phyloP scores from a whole-genome alignment of 2,797 vertebrate species.

The Anolis apletophallus region DNA sequence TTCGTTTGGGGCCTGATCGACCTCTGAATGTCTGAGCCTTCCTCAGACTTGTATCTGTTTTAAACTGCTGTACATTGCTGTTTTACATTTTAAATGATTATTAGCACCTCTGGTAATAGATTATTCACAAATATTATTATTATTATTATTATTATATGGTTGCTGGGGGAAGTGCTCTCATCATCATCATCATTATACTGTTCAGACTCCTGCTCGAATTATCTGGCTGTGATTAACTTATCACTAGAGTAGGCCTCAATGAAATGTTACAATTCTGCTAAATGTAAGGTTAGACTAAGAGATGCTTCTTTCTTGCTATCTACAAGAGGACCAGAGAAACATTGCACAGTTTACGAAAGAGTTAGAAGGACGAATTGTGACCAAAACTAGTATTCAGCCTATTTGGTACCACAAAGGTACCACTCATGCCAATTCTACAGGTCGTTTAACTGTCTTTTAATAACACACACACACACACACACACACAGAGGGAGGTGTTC shows the following conservation, averaged over 20 bases:
- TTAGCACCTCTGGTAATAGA: no score
- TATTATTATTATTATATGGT: no score
- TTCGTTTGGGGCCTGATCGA: no score
- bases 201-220: conserved; percentile 45
- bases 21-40: no score
- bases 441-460: no score
- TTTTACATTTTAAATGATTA: no score
- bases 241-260: not conserved
- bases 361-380: not conserved
- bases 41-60: no score
- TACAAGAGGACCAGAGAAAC: not conserved
- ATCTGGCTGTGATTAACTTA: conserved; percentile 48
- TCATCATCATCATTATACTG: not conserved
- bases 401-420: not conserved
- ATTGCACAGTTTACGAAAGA: not conserved
- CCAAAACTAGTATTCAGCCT: not conserved
- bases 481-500: no score
- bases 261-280: not conserved
- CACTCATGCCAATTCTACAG: not conserved
- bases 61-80: no score
- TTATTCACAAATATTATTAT: no score
- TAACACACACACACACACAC: no score
- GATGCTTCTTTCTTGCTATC: not conserved
- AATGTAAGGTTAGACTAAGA: not conserved
- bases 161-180: no score